Evolutionary conservation across 2,888 invertebrate species (phyloP), one percentile per base, ranked within the genome.

Genomic region (Euphydryas editha): DNA sequence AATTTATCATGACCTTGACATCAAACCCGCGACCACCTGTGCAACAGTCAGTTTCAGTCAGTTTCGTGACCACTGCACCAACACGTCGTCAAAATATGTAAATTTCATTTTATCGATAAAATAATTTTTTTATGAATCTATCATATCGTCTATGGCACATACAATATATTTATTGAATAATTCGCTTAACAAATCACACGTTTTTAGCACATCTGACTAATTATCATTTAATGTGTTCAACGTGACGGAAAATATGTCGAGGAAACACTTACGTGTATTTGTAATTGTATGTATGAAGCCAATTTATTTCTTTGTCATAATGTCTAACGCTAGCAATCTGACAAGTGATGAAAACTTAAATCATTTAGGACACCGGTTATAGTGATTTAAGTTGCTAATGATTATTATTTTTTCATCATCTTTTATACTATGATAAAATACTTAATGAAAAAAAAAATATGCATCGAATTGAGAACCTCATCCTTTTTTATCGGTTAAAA

Each of bases 181-280:
- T 1, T 20, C 18, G 21, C 2, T 47, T 11, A 13, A 47, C 11
- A 5, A 13, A 11, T 47, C 18, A 20, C 21, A 47, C 2, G 47
- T 20, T 20, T 8, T 51, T 15, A n/a, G 15, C 15, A 8, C n/a
- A 8, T 24, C 44, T 46, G 24, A 7, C 15, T 30, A 15, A n/a
- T 51, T 51, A 51, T n/a, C 15, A n/a, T 51, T 17, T 21, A 49
- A 49, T 24, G 30, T 24, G 51, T n/a, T 51, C 51, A 30, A 24
- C 24, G 24, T 51, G 7, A 24, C n/a, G 15, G 51, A 51, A 51
- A 51, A 51, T n/a, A 3, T 24, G 21, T 30, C 51, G 30, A 51
- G 51, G 51, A 51, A 30, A 30, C n/a, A 30, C 51, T 21, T 51
- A 47, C 47, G 51, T 30, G n/a, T 24, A 51, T 24, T 7, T 51